Evolutionary conservation across 1,140 invertebrate species (phyloP).

Genomic region (Cydia pomonella): DNA sequence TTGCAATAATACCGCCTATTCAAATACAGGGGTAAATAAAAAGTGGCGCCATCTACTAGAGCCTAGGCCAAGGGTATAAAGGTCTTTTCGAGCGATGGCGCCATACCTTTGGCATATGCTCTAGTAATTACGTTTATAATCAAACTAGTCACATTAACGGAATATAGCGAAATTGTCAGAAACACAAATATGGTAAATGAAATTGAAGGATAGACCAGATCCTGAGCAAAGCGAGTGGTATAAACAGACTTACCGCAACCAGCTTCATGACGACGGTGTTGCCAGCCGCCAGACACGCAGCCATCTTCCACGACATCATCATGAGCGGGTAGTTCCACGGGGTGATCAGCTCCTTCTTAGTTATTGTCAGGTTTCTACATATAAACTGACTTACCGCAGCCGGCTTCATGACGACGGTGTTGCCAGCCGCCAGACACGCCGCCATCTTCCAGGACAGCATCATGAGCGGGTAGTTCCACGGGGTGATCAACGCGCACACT

Average conservation of each 20-base stretch:
- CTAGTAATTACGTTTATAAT: too few species aligned
- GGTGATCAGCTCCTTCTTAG: conserved; percentile 95
- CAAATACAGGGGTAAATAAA: too few species aligned
- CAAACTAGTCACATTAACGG: too few species aligned
- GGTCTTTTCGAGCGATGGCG: too few species aligned
- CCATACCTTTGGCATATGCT: too few species aligned
- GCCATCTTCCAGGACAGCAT: conserved; percentile 99
- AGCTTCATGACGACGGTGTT: conserved; percentile 97
- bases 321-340: conserved; percentile 99
- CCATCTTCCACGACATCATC: conserved; percentile 99
- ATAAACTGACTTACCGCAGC: conserved; percentile 84
- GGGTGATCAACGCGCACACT: conserved; percentile 96
- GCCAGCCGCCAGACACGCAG: conserved; percentile 96
- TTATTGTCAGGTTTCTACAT: too few species aligned
- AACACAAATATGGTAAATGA: not conserved
- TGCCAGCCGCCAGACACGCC: conserved; percentile 96
- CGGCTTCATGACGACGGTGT: conserved; percentile 96
- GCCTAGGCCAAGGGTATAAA: too few species aligned
- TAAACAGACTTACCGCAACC: conserved; percentile 84
- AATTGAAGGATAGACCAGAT: not conserved
- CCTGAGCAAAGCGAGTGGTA: not conserved
- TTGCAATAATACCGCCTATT: too few species aligned
- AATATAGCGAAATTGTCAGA: too few species aligned
- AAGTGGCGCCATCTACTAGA: too few species aligned
- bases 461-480: conserved; percentile 98